Evolutionary conservation across 2,113 vertebrate genomes (phyloP), one percentile per base, ranked within the genome.

Genomic region (Hypomesus transpacificus): DNA sequence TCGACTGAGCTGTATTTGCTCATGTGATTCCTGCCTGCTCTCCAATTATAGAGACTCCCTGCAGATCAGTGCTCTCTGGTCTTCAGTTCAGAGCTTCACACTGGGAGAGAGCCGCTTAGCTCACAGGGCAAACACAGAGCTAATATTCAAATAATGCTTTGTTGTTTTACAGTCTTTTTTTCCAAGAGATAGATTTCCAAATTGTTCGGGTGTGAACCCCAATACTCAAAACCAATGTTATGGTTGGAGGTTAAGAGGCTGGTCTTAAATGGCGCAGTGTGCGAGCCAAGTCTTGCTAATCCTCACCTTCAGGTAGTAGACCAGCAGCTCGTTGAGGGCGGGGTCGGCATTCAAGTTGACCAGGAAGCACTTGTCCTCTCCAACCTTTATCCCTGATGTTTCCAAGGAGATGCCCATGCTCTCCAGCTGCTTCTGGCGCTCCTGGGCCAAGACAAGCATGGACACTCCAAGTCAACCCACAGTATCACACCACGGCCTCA

Each of bases 321-420:
- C 96, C 75, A 99, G 87, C 21, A 99, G 95, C 84, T 99, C 97
- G 0, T 99, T 99, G 46, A 99, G 94, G 0, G 97, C 97, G 68
- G 97, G 97, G 75, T 99, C 97, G 0, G 97, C 97, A 16, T 99
- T 99, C 70, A 99, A 90, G 86, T 99, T 99, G 78, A 99, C 97
- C 64, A 99, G 87, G 72, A 97, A 99, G 84, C 96, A 96, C 75
- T 99, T 98, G 86, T 98, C 96, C 75, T 98, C 97, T 2, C 96
- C 95, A 70, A 99, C 96, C 86, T 99, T 98, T 80, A 99, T 99
- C n/a, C 97, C 97, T 7, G 96, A 99, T 0, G 94, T 96, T 86
- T 99, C 96, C 2, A 99, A 89, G 71, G 97, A 99, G 85, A 99
- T 98, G 4, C 97, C 97, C 96, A 99, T 97, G 82, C 96, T 99